These are phyloP conservation scores for Glomeris marginata DNA, from an alignment of 2,888 invertebrate genomes.

Conservation along the genomic window DNA sequence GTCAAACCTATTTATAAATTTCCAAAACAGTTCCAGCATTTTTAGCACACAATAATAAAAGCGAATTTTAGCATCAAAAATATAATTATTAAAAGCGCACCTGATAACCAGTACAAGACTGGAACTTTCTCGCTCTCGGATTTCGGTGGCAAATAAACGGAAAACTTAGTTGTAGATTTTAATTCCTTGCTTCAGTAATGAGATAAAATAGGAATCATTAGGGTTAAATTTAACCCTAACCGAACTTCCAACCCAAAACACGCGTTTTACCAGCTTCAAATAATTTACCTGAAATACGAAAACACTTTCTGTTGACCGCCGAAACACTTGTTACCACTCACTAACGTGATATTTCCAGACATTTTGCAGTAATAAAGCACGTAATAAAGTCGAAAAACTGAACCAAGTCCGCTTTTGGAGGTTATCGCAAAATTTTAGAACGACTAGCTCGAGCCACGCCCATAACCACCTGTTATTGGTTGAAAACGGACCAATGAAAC, in stretches of 20 bases:
- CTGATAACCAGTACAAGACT: constrained; percentile 80
- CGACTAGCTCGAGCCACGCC: too few relatives aligned
- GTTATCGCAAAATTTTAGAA: too few relatives aligned
- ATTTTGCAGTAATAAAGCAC: not conserved
- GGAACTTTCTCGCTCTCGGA: constrained; percentile 46
- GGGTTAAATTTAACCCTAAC: not conserved
- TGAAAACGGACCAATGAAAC: too few relatives aligned
- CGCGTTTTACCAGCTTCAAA: not conserved
- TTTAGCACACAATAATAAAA: not conserved
- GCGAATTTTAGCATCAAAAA: constrained; percentile 5
- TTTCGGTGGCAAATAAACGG: constrained; percentile 73
- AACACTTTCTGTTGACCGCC: constrained; percentile 75
- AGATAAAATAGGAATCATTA: constrained; percentile 4
- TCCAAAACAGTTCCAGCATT: not conserved
- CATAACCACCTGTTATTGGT: too few relatives aligned
- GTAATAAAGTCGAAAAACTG: not conserved
- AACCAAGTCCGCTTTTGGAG: too few relatives aligned
- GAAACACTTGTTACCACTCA: constrained; percentile 46
- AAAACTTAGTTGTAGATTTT: constrained; percentile 85
- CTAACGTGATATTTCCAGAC: constrained; percentile 12
- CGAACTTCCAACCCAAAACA: not conserved
- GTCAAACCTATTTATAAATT: constrained; percentile 11
- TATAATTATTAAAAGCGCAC: constrained; percentile 20
- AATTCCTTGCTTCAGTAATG: constrained; percentile 43
- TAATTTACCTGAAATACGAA: constrained; percentile 53